These are phyloP conservation scores for Hydractinia symbiolongicarpus DNA, from an alignment of 30 jellyfish, hydroid and myxozoan species.

Conservation along the genomic window DNA sequence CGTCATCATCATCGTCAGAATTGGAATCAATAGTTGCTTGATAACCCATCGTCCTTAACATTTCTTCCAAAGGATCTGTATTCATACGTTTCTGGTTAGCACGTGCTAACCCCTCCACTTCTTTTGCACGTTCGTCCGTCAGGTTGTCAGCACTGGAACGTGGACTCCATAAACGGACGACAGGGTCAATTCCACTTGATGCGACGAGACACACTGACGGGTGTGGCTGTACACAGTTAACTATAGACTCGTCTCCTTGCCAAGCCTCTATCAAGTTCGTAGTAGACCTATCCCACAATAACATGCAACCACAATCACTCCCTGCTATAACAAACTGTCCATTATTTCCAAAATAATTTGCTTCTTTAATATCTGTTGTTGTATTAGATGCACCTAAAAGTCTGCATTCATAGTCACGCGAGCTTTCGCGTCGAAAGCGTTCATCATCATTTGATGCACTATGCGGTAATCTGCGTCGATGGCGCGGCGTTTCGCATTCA, in stretches of 20 bases:
- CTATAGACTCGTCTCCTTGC: slow-evolving; percentile 98
- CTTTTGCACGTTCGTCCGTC: slow-evolving; percentile 53
- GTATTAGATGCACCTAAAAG: slow-evolving; percentile 96
- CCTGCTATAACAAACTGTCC: slow-evolving; percentile 93
- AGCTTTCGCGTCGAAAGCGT: slow-evolving; percentile 30
- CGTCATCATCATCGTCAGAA: slow-evolving; percentile 54
- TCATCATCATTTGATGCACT: background rate
- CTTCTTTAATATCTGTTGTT: slow-evolving; percentile 95
- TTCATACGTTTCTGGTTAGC: slow-evolving; percentile 94
- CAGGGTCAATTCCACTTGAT: slow-evolving; percentile 97
- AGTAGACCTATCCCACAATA: slow-evolving; percentile 88
- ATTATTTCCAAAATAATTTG: slow-evolving; percentile 73
- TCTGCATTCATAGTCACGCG: slow-evolving; percentile 64
- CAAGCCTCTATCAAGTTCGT: slow-evolving; percentile 85
- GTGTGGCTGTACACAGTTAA: slow-evolving; percentile 92
- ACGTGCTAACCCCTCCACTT: slow-evolving; percentile 72
- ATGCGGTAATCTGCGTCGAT: background rate
- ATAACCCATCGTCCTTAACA: slow-evolving; percentile 98
- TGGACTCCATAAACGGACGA: slow-evolving; percentile 95
- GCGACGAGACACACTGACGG: slow-evolving; percentile 86
- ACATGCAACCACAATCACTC: slow-evolving; percentile 98
- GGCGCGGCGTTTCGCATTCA: background rate
- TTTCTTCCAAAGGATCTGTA: slow-evolving; percentile 94
- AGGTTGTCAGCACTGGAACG: slow-evolving; percentile 36
- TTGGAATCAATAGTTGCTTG: slow-evolving; percentile 44